Evolutionary conservation across 2,113 vertebrate species (phyloP).

Genomic region (Paradoxurus hermaphroditus): DNA sequence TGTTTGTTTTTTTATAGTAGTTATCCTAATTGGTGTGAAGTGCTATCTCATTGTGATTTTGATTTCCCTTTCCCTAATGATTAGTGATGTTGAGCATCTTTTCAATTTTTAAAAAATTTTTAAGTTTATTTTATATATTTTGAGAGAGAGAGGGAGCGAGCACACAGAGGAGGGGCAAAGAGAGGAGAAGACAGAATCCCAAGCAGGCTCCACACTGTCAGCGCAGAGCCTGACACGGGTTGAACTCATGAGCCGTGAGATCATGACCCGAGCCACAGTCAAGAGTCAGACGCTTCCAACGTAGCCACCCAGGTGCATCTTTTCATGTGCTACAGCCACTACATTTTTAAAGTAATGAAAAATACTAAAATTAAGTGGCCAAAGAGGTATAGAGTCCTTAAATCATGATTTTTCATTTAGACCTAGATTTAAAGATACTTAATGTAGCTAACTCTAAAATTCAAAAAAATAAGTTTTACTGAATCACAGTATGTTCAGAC

Average conservation of each 20-base stretch:
- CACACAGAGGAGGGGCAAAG: too few relatives aligned
- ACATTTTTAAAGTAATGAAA: constrained; percentile 30
- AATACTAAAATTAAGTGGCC: not conserved
- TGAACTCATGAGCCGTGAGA: too few relatives aligned
- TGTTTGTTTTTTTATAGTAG: not conserved
- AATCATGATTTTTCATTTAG: not conserved
- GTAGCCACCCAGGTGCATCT: not conserved
- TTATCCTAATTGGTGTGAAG: not conserved
- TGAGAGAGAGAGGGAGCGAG: too few relatives aligned
- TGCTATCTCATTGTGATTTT: not conserved
- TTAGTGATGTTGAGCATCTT: not conserved
- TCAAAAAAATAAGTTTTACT: not conserved
- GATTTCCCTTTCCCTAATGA: not conserved
- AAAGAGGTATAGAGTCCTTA: not conserved
- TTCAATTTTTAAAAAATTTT: not conserved
- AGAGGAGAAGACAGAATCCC: too few relatives aligned
- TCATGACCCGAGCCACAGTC: too few relatives aligned
- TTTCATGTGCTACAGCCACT: not conserved
- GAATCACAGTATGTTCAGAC: not conserved
- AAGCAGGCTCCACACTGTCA: too few relatives aligned
- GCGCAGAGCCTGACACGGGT: too few relatives aligned
- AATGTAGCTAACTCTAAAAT: not conserved
- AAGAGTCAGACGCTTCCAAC: too few relatives aligned
- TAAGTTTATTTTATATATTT: too few relatives aligned
- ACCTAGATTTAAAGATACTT: constrained; percentile 14